These are phyloP conservation scores for Platorchestia sp. DNA, from an alignment of 1,140 invertebrate genomes.

Conservation along the genomic window DNA sequence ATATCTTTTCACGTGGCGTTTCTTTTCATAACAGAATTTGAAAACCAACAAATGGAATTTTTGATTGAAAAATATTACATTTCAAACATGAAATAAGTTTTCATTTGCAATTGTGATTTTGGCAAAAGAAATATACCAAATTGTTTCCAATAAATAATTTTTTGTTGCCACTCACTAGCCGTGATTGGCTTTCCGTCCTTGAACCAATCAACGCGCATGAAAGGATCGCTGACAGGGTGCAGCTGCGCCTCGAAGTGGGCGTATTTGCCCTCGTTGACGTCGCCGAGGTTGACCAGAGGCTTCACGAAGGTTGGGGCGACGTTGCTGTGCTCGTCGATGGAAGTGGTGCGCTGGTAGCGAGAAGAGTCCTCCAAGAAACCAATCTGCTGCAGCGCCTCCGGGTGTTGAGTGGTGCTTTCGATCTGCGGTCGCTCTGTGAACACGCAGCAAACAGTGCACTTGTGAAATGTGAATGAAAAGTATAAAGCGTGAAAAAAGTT, in stretches of 20 bases:
- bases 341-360: constrained; percentile 86
- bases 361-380: constrained; percentile 93
- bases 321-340: constrained; percentile 77
- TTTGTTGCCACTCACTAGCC: constrained; percentile 77
- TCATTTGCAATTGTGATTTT: too few species aligned
- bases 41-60: background rate
- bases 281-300: constrained; percentile 87
- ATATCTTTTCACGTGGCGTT: too few species aligned
- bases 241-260: constrained; percentile 96
- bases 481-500: background rate
- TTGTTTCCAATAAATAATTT: background rate
- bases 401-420: constrained; percentile 90
- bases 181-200: constrained; percentile 95
- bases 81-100: too few species aligned
- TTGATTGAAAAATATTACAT: too few species aligned
- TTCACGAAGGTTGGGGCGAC: constrained; percentile 85
- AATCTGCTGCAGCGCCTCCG: constrained; percentile 93
- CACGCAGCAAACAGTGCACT: constrained; percentile 58
- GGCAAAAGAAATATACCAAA: too few species aligned
- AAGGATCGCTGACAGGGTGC: constrained; percentile 94
- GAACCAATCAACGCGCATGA: constrained; percentile 98
- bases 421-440: constrained; percentile 80
- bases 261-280: constrained; percentile 88
- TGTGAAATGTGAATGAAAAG: background rate
- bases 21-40: too few species aligned